Base-by-base conservation (phyloP, 2,113 vertebrate genomes). In the Pterocles orientalis region DNA sequence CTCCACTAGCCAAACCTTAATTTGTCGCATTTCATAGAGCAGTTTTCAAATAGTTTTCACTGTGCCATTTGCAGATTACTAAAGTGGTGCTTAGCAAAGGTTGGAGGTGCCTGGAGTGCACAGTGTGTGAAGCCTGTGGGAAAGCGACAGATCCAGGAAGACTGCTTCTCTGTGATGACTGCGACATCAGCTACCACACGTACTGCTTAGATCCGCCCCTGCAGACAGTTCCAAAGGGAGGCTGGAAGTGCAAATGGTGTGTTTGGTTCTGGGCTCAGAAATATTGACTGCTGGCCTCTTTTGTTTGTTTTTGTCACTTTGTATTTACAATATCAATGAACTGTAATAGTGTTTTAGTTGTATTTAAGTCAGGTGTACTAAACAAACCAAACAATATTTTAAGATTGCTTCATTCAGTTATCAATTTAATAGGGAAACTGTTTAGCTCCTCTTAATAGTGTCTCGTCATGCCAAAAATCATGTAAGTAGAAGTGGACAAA, bases 181-280 rank as follows among this genome's bases (percentile, higher is more conserved):
- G 99, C 92, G 99, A 99, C 97, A 99, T 99, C 97, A 99, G 99
- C 93, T 99, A 99, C 92, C 99, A 99, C 97, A 99, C 99, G 3
- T 99, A 99, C 98, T 99, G 99, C 97, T 96, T 99, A 41, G 99
- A 99, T 93, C 99, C 99, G 1, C 99, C 99, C 13, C 97, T 99
- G 92, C 99, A 99, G 94, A 99, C 99, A 0, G 99, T 99, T 8
- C 99, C 99, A 4, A 99, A 99, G 95, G 99, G 99, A 78, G 98
- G 99, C 97, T 99, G 99, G 99, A 99, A 99, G 96, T 99, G 99
- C 98, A 99, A 99, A 98, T 99, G 99, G 99, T 99, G 96, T 29
- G 98, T 89, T 56, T 36, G 73, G 33, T 10, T 48, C 93, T 61
- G 61, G 89, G 78, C 6, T 65, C n/a, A 26, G 10, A 36, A n/a